These are phyloP conservation scores for Oncorhynchus nerka DNA, from an alignment of 2,113 vertebrate species.

Conservation along the genomic window DNA sequence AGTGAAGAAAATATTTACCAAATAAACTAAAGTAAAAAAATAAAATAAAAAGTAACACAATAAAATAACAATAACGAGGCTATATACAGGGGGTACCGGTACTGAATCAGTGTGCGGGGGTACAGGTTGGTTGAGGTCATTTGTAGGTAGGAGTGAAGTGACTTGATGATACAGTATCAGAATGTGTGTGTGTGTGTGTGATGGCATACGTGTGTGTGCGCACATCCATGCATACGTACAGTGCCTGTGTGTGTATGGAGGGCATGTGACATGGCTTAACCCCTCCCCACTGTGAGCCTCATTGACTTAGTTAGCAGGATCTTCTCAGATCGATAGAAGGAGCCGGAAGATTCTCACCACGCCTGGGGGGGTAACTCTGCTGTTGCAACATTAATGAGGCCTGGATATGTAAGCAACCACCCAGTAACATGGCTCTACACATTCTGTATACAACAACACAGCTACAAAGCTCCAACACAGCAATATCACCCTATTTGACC, in stretches of 20 bases:
- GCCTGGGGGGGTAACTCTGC: background rate
- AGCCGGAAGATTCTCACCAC: background rate
- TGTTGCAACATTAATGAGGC: conserved; percentile 6
- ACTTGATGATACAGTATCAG: background rate
- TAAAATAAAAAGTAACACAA: too few relatives aligned
- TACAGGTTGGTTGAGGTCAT: too few relatives aligned
- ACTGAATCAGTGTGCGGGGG: too few relatives aligned
- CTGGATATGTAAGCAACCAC: background rate
- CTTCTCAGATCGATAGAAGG: conserved; percentile 16
- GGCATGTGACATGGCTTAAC: background rate
- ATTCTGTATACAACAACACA: too few relatives aligned
- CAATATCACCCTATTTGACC: too few relatives aligned
- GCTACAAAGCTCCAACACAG: too few relatives aligned
- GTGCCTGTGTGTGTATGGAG: background rate
- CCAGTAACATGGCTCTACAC: background rate
- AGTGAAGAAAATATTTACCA: too few relatives aligned
- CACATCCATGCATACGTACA: background rate
- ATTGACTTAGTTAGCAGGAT: conserved; percentile 10
- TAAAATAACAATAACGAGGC: too few relatives aligned
- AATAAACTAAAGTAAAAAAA: too few relatives aligned
- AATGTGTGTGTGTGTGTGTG: conserved; percentile 1
- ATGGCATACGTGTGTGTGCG: background rate
- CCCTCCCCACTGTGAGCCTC: background rate
- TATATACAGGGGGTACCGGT: too few relatives aligned
- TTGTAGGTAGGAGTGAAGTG: too few relatives aligned